Percentiles rank a stretch among this genome's conserved stretches.
phyloP scores from a whole-genome alignment of 2,113 vertebrate species.

The Festucalex cinctus region DNA sequence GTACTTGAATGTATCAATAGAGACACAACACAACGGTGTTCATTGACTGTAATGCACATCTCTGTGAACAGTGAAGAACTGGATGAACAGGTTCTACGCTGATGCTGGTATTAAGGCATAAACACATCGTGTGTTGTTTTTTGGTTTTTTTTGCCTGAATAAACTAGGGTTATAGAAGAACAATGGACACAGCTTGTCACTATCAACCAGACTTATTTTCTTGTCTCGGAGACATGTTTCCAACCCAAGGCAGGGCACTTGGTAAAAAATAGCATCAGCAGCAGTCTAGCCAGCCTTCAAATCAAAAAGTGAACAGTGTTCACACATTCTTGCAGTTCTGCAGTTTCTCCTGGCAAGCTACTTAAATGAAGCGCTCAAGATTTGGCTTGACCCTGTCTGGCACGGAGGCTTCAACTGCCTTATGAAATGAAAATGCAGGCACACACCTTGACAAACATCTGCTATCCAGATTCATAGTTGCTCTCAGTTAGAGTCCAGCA shows the following conservation, averaged over 20 bases:
- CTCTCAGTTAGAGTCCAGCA: constrained; percentile 40
- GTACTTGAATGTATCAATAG: background rate
- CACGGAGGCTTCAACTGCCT: constrained; percentile 25
- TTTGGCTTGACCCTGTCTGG: constrained; percentile 49
- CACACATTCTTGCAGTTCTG: constrained; percentile 62
- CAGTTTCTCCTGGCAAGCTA: constrained; percentile 60
- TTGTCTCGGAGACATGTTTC: constrained; percentile 16
- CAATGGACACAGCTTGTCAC: background rate
- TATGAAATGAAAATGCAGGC: constrained; percentile 37
- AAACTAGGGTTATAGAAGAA: background rate
- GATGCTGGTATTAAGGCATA: constrained; percentile 4
- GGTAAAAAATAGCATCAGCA: constrained; percentile 59
- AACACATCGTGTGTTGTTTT: background rate
- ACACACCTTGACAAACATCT: constrained; percentile 44
- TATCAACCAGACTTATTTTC: background rate
- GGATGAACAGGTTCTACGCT: background rate
- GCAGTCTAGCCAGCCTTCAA: constrained; percentile 47
- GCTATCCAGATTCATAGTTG: constrained; percentile 48
- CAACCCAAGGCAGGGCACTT: constrained; percentile 12
- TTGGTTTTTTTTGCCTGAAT: background rate
- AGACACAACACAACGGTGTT: background rate
- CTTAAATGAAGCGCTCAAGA: constrained; percentile 57
- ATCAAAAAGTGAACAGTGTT: constrained; percentile 60
- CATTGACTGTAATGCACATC: background rate
- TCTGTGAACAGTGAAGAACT: background rate